Base-by-base conservation (phyloP, 2,113 vertebrate species). In the Clarias batrachus region DNA sequence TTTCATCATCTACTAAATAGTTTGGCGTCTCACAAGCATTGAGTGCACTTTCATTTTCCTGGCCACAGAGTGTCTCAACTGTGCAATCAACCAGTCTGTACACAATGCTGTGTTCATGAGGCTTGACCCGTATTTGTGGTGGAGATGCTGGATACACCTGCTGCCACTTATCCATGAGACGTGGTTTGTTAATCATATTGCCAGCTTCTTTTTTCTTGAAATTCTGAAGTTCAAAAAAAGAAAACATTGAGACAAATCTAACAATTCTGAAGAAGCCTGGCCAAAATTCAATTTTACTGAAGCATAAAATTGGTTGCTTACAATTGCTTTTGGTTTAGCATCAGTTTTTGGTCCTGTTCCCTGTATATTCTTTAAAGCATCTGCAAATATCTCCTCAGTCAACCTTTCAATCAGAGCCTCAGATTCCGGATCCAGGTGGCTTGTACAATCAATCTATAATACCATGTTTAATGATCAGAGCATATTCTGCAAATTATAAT, bases 91-190 rank as follows among this genome's bases (percentile, higher is more conserved):
- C 91, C 33, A 92, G 16, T 37, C 90, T 83, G 79, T 87, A 91
- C 23, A 94, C 84, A 0, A 94, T 86, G 1, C 88, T 85, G 63
- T 88, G 89, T 81, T 84, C 71, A 70, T 93, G 94, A 68, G 93
- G 93, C 56, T 91, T 81, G 86, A 94, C 84, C 74, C 89, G 89
- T 87, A 93, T 88, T 70, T 87, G 87, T 81, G 91, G 88, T 12
- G 86, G 87, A 13, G 80, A 90, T 89, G 88, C 90, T 41, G 91
- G 89, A 79, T 90, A 90, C 87, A 90, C 91, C 21, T 92, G 93
- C 65, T 88, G 88, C 94, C 93, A 95, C 30, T 91, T 92, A 62
- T 95, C 93, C 74, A 80, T 89, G 70, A 87, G 91, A 83, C 87
- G 88, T 19, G 89, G 85, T 23, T 83, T 86, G 30, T 81, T 85